Conservation (phyloP, 2,888 invertebrate genomes). For the Nymphalis urticae region DNA sequence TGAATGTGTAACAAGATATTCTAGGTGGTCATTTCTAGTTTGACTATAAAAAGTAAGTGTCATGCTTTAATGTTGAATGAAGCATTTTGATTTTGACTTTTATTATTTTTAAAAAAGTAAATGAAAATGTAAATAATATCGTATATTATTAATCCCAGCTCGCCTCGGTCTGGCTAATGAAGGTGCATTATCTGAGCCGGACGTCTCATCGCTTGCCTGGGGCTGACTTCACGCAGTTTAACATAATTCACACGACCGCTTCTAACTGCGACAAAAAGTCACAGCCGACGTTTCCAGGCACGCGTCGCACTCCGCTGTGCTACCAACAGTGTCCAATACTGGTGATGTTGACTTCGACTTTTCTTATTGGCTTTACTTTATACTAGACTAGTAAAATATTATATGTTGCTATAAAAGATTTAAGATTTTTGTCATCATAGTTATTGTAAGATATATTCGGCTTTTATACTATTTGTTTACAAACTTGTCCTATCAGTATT, state of each 20-base stretch:
- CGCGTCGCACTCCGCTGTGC: not conserved
- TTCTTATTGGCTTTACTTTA: no score
- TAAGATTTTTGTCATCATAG: no score
- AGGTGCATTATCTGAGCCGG: conserved; percentile 19
- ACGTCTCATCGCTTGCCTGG: not conserved
- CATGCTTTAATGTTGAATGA: no score
- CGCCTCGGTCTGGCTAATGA: conserved; percentile 10
- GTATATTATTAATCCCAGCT: not conserved
- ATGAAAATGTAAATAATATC: not conserved
- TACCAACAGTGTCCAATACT: not conserved
- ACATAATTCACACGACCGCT: conserved; percentile 31
- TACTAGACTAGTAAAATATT: no score
- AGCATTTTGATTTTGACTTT: no score
- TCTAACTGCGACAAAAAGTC: conserved; percentile 12
- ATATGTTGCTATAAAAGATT: no score
- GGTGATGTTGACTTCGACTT: not conserved
- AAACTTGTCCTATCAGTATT: no score
- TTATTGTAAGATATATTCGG: no score
- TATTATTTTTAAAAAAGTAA: no score
- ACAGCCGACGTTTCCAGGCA: not conserved
- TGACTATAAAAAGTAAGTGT: no score
- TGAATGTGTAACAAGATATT: not conserved
- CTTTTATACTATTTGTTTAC: no score
- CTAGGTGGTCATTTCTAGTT: no score
- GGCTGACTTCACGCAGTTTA: conserved; percentile 13